Evolutionary conservation across 1,140 invertebrate species (phyloP).

Genomic region (Cotesia typhae): DNA sequence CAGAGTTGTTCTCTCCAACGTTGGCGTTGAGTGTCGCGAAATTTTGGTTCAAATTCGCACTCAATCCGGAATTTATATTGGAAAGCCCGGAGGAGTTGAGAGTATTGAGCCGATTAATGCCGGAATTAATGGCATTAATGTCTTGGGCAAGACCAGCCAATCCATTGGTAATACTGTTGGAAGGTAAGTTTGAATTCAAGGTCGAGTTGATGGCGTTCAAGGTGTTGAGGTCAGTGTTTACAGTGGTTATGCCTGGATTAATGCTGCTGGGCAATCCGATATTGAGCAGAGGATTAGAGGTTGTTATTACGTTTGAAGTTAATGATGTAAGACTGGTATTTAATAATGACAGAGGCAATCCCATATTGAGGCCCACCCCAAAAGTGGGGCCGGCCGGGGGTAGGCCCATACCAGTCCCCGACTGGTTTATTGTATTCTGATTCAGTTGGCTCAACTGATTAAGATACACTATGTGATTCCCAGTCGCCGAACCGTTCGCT

Average conservation of each 20-base stretch:
- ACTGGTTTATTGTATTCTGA: slow-evolving; percentile 63
- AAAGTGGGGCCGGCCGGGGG: slow-evolving; percentile 66
- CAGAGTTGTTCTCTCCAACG: slow-evolving; percentile 40
- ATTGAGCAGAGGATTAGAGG: slow-evolving; percentile 64
- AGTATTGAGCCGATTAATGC: slow-evolving; percentile 56
- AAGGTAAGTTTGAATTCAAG: slow-evolving; percentile 60
- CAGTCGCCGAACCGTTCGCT: slow-evolving; percentile 60
- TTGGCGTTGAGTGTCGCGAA: slow-evolving; percentile 51
- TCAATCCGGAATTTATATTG: slow-evolving; percentile 57
- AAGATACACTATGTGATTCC: slow-evolving; percentile 65
- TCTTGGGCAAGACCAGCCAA: slow-evolving; percentile 59
- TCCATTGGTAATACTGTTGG: slow-evolving; percentile 63
- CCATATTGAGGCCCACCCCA: slow-evolving; percentile 67
- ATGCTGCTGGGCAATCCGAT: slow-evolving; percentile 60
- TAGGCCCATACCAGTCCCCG: slow-evolving; percentile 67
- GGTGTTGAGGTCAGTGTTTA: slow-evolving; percentile 62
- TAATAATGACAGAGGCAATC: slow-evolving; percentile 63
- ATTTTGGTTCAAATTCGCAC: slow-evolving; percentile 57
- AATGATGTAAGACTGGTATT: slow-evolving; percentile 63
- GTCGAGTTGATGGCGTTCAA: slow-evolving; percentile 62
- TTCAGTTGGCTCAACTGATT: slow-evolving; percentile 64
- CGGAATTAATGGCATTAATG: slow-evolving; percentile 58
- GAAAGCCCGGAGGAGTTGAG: slow-evolving; percentile 59
- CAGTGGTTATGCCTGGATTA: slow-evolving; percentile 61
- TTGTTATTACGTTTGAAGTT: slow-evolving; percentile 64